Evolutionary conservation across 2,888 invertebrate genomes (phyloP).

Genomic region (Agrochola litura): DNA sequence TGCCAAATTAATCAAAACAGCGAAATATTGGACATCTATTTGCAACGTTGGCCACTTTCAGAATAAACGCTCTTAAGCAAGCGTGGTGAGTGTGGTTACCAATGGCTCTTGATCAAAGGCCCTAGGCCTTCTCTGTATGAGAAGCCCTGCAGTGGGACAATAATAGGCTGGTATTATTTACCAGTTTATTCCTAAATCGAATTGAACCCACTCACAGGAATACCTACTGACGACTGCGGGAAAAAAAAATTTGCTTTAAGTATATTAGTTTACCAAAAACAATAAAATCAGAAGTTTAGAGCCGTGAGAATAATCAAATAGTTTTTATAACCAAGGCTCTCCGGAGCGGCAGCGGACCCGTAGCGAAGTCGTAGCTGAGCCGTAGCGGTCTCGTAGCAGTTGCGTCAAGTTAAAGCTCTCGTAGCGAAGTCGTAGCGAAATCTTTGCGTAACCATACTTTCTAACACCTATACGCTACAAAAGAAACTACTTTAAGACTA

Average conservation of each 20-base stretch:
- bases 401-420: neutral
- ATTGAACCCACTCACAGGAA: neutral
- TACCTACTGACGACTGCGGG: neutral
- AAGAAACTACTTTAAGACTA: neutral
- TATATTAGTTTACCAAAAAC: neutral
- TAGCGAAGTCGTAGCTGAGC: conserved; percentile 9
- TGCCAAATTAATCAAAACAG: no score
- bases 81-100: no score
- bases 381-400: conserved; percentile 11
- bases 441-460: neutral
- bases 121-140: no score
- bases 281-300: neutral
- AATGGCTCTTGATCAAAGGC: no score
- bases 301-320: neutral
- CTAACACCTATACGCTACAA: neutral
- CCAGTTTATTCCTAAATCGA: no score
- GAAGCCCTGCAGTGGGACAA: no score
- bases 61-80: no score
- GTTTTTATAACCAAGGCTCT: neutral
- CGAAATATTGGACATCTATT: no score
- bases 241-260: neutral
- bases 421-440: conserved; percentile 9
- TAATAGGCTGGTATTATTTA: no score
- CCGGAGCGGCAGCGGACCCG: neutral
- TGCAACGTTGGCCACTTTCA: no score